These are phyloP conservation scores for Sitodiplosis mosellana DNA, from an alignment of 1,140 invertebrate genomes.

Conservation along the genomic window DNA sequence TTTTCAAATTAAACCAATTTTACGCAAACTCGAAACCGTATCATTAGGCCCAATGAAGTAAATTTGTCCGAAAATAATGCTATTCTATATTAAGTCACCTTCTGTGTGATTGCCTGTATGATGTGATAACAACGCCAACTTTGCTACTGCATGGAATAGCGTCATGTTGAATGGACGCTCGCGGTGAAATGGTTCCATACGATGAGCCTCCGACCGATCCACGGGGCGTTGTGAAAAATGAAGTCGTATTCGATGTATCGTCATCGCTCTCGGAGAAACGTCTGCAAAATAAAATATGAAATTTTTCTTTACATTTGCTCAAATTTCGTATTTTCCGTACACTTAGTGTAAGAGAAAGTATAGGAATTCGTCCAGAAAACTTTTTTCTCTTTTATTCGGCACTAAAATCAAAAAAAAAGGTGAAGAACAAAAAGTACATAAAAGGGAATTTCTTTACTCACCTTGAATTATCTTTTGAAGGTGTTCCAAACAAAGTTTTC, in stretches of 20 bases:
- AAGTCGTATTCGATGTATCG: constrained; percentile 5
- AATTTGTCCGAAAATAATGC: neutral
- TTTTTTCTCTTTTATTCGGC: too few relatives aligned
- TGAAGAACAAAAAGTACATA: constrained; percentile 4
- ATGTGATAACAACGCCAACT: constrained; percentile 84
- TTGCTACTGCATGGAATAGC: constrained; percentile 40
- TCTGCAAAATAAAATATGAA: constrained; percentile 7
- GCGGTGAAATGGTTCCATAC: constrained; percentile 22
- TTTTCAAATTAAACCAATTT: neutral
- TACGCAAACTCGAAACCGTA: neutral
- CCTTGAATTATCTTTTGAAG: constrained; percentile 1
- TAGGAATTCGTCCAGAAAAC: too few relatives aligned
- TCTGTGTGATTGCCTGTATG: constrained; percentile 70
- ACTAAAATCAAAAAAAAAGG: too few relatives aligned
- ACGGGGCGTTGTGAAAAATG: constrained; percentile 11
- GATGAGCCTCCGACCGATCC: constrained; percentile 5
- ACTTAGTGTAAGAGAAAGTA: too few relatives aligned
- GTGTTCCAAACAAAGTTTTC: constrained; percentile 2
- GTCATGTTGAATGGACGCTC: constrained; percentile 38
- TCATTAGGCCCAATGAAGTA: neutral
- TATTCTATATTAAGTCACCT: constrained; percentile 35
- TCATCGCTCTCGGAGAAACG: constrained; percentile 8
- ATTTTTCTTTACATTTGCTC: too few relatives aligned
- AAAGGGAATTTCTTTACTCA: too few relatives aligned
- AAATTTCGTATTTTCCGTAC: too few relatives aligned